These are phyloP conservation scores for Sinodicranocentrus sp. DNA, from an alignment of 2,888 invertebrate species.

Conservation along the genomic window DNA sequence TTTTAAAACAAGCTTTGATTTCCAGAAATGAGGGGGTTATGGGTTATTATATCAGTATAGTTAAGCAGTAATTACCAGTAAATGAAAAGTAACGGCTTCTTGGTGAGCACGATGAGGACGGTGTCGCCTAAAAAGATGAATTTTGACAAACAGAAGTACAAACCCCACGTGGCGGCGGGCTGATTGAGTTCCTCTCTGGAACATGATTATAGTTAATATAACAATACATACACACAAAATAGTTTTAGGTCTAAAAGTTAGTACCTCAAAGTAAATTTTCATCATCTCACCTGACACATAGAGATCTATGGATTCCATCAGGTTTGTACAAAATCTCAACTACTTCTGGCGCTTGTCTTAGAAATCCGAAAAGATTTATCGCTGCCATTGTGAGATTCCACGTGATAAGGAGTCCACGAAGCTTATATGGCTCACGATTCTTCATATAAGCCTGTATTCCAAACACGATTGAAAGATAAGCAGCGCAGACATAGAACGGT, in stretches of 20 bases:
- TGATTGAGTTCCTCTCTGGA: conserved; percentile 70
- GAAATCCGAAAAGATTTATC: conserved; percentile 65
- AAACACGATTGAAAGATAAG: conserved; percentile 62
- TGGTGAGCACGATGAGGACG: conserved; percentile 66
- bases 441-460: conserved; percentile 63
- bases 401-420: conserved; percentile 33
- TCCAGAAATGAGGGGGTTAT: background rate
- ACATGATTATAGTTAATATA: too few species aligned
- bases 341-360: conserved; percentile 66
- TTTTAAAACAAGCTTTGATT: background rate
- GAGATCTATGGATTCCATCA: conserved; percentile 69
- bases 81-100: conserved; percentile 69
- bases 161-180: conserved; percentile 69
- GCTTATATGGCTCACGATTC: conserved; percentile 49
- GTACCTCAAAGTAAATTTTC: too few species aligned
- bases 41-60: background rate
- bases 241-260: too few species aligned
- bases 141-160: conserved; percentile 68
- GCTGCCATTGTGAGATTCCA: conserved; percentile 67
- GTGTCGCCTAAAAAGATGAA: conserved; percentile 69
- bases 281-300: conserved; percentile 66
- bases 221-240: too few species aligned
- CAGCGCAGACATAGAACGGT: conserved; percentile 61
- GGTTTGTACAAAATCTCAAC: conserved; percentile 50
- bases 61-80: conserved; percentile 53